Percentiles rank a stretch among this genome's conserved stretches.
phyloP scores from a whole-genome alignment of 2,888 invertebrate genomes.

The Bhutanitis thaidina region DNA sequence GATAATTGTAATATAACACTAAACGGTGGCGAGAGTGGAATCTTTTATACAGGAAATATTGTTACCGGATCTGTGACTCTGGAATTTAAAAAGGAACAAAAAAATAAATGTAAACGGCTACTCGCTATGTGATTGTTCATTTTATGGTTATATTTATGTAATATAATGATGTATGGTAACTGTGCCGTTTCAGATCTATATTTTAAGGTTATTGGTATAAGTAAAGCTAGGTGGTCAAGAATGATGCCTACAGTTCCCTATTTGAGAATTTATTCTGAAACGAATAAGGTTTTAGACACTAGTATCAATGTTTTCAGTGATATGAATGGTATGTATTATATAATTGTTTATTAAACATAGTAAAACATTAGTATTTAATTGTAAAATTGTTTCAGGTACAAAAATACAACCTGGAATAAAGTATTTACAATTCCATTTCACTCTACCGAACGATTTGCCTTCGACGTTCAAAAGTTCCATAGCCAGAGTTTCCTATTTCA shows the following conservation, averaged over 20 bases:
- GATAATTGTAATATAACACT: conserved; percentile 48
- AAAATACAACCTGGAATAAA: conserved; percentile 46
- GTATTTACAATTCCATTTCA: conserved; percentile 58
- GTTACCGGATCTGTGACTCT: conserved; percentile 61
- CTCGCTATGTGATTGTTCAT: too few relatives aligned
- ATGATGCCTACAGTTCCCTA: conserved; percentile 57
- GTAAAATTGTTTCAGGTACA: conserved; percentile 39
- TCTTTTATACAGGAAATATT: conserved; percentile 59
- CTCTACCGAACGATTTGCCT: conserved; percentile 55
- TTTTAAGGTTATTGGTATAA: conserved; percentile 50
- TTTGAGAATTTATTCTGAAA: conserved; percentile 59
- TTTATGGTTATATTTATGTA: too few relatives aligned
- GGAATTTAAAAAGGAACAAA: conserved; percentile 48
- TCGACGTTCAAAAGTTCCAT: conserved; percentile 57
- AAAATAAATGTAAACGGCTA: conserved; percentile 47
- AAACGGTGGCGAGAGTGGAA: conserved; percentile 52
- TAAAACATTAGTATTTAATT: background rate
- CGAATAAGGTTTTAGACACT: conserved; percentile 47
- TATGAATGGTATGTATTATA: conserved; percentile 35
- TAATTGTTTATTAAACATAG: background rate
- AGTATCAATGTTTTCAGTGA: conserved; percentile 47
- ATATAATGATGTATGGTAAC: background rate
- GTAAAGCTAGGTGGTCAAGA: conserved; percentile 63
- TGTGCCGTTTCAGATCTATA: conserved; percentile 44
- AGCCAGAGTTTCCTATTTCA: conserved; percentile 50